phyloP scores from a whole-genome alignment of 2,797 vertebrate genomes.

The Cynopterus sphinx region DNA sequence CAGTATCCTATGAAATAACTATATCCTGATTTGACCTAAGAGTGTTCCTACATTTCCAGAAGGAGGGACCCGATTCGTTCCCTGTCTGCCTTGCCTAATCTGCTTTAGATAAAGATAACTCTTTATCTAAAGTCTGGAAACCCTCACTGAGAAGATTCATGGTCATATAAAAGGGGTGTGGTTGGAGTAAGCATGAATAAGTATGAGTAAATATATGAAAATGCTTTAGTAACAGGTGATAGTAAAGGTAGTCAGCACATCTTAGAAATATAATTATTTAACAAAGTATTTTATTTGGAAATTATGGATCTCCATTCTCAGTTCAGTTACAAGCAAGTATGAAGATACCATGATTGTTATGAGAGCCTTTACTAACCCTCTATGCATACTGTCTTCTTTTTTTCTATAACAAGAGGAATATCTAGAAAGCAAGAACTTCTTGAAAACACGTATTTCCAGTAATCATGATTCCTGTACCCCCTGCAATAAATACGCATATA shows the following conservation, averaged over 20 bases:
- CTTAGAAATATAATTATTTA: slow-evolving; percentile 51
- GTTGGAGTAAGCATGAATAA: not conserved
- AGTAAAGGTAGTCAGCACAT: not conserved
- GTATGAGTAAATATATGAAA: slow-evolving; percentile 3
- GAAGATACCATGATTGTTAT: not conserved
- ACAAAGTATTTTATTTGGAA: slow-evolving; percentile 10
- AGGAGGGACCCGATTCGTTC: not conserved
- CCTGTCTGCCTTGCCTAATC: not conserved
- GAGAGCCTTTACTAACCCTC: not conserved
- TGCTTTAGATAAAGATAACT: not conserved
- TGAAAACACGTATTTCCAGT: not conserved
- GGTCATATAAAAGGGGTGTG: not conserved
- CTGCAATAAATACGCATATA: not conserved
- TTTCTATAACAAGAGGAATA: not conserved
- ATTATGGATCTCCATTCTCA: slow-evolving; percentile 40
- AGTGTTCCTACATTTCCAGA: not conserved
- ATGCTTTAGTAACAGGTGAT: not conserved
- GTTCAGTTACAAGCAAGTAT: not conserved
- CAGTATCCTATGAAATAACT: not conserved
- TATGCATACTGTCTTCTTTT: not conserved
- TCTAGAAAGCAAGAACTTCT: slow-evolving; percentile 39
- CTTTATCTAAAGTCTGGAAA: not conserved
- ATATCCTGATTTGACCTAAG: not conserved
- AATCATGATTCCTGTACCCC: not conserved
- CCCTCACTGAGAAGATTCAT: not conserved